phyloP scores from a whole-genome alignment of 1,140 invertebrate genomes.

The Eupeodes corollae region DNA sequence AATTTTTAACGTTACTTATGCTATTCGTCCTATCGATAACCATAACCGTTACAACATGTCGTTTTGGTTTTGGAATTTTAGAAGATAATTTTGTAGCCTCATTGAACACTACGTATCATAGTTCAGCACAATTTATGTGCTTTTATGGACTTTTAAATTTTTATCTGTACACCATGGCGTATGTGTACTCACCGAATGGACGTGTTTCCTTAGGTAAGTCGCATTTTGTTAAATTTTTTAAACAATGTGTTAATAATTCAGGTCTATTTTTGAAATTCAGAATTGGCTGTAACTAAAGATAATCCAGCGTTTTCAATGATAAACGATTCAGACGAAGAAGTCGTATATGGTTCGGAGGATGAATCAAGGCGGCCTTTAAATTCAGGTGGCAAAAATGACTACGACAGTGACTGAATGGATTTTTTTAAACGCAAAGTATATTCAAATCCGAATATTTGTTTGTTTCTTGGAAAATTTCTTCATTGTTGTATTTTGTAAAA shows the following conservation, averaged over 20 bases:
- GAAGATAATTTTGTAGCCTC: slow-evolving; percentile 90
- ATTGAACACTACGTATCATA: slow-evolving; percentile 73
- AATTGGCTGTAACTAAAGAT: slow-evolving; percentile 85
- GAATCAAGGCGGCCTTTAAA: slow-evolving; percentile 63
- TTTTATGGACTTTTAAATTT: slow-evolving; percentile 93
- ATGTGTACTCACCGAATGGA: slow-evolving; percentile 80
- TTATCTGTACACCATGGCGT: slow-evolving; percentile 87
- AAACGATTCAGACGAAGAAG: slow-evolving; percentile 95
- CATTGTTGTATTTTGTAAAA: no score
- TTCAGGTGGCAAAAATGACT: slow-evolving; percentile 46
- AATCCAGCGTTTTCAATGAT: slow-evolving; percentile 97
- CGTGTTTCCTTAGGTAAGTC: slow-evolving; percentile 66
- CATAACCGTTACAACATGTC: slow-evolving; percentile 62
- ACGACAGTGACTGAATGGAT: slow-evolving; percentile 51
- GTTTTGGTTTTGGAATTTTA: slow-evolving; percentile 77
- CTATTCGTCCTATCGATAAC: slow-evolving; percentile 70
- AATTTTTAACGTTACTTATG: slow-evolving; percentile 81
- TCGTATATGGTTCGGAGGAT: slow-evolving; percentile 88
- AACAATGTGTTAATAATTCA: no score
- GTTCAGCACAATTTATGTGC: slow-evolving; percentile 87
- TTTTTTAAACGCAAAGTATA: no score
- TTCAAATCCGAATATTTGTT: no score
- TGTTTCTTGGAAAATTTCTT: no score
- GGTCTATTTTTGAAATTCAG: slow-evolving; percentile 39
- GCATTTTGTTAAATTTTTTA: slow-evolving; percentile 23